A percentile compares a stretch with the other conserved stretches of the same genome.
phyloP scores from a whole-genome alignment of 2,888 invertebrate genomes.

The Ceraclea dissimilis region DNA sequence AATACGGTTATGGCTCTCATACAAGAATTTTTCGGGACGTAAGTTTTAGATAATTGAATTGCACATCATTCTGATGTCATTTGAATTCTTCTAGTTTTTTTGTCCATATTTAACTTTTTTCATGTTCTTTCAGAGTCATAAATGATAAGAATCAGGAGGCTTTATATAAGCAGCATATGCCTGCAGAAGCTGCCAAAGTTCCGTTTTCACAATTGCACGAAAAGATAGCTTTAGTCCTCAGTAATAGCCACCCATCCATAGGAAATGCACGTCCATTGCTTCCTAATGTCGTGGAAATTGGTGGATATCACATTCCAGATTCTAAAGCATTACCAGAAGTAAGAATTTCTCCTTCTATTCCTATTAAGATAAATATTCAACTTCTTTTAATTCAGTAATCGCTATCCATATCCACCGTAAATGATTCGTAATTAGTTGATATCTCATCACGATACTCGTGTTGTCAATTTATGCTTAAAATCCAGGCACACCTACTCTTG shows the following conservation, averaged over 20 bases:
- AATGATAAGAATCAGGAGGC: slow-evolving; percentile 8
- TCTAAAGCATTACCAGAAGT: slow-evolving; percentile 23
- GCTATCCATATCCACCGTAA: no score
- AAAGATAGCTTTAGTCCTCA: slow-evolving; percentile 22
- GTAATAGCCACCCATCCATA: slow-evolving; percentile 25
- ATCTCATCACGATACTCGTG: no score
- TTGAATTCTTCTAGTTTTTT: not conserved
- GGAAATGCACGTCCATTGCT: slow-evolving; percentile 23
- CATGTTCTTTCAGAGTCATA: slow-evolving; percentile 4
- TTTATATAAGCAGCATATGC: slow-evolving; percentile 19
- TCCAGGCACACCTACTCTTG: no score
- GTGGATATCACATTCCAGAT: slow-evolving; percentile 26
- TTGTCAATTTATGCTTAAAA: no score
- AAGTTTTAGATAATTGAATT: not conserved
- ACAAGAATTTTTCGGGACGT: slow-evolving; percentile 9
- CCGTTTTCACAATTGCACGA: slow-evolving; percentile 18
- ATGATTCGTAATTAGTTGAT: no score
- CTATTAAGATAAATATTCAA: not conserved
- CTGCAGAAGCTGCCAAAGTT: slow-evolving; percentile 19
- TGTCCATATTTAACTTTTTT: not conserved
- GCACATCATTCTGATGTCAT: not conserved
- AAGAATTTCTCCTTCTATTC: not conserved
- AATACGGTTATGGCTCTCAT: slow-evolving; percentile 13
- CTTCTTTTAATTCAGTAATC: no score
- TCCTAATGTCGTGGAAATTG: slow-evolving; percentile 25